Percentiles rank a stretch among this genome's conserved stretches.
phyloP scores from a whole-genome alignment of 2,888 invertebrate species.

The Oxystoma pomonae region DNA sequence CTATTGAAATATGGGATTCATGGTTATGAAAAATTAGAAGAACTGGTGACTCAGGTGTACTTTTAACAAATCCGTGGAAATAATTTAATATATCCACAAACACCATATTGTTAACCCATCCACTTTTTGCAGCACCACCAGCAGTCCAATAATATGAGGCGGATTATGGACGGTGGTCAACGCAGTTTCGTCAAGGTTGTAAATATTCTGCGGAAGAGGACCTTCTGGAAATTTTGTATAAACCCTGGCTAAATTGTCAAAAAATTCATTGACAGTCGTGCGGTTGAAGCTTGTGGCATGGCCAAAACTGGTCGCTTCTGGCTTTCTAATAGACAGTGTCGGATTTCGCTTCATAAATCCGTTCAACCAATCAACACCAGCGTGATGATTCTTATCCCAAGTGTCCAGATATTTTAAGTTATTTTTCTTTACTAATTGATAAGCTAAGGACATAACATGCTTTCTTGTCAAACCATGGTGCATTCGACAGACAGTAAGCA shows the following conservation, averaged over 20 bases:
- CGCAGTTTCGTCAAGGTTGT: conserved; percentile 34
- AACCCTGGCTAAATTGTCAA: neutral
- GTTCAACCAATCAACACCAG: conserved; percentile 5
- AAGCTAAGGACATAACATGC: conserved; percentile 1
- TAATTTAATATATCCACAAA: conserved; percentile 13
- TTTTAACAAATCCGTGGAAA: conserved; percentile 14
- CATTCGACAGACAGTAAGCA: neutral
- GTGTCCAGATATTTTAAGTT: conserved; percentile 4
- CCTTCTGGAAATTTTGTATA: conserved; percentile 2
- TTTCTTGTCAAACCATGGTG: neutral
- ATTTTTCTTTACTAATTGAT: no score
- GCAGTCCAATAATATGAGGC: conserved; percentile 30
- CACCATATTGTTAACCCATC: conserved; percentile 5
- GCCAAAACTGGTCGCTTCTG: neutral
- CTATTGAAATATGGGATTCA: conserved; percentile 15
- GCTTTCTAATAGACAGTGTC: neutral
- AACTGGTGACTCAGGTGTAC: conserved; percentile 9
- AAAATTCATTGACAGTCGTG: conserved; percentile 19
- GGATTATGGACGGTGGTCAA: conserved; percentile 33
- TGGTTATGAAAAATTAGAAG: conserved; percentile 11
- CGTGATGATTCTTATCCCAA: conserved; percentile 1
- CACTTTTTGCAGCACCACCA: conserved; percentile 9
- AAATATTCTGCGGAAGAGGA: conserved; percentile 25
- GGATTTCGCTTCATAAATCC: no score
- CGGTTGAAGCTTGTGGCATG: conserved; percentile 34